Conservation (phyloP, 1,140 invertebrate species). For the Macrobrachium rosenbergii region DNA sequence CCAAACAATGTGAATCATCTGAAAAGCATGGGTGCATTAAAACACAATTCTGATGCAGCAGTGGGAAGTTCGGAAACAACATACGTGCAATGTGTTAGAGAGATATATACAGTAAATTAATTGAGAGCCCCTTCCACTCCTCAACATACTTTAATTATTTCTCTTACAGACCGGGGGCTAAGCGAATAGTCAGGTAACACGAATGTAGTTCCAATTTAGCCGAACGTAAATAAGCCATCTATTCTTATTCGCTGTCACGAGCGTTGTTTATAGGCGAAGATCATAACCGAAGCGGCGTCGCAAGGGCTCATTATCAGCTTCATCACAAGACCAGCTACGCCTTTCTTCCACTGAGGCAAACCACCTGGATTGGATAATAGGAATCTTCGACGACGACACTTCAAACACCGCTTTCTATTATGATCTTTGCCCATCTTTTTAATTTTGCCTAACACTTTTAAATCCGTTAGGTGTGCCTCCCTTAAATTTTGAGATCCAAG, state of each 20-base stretch:
- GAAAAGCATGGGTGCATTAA: no score
- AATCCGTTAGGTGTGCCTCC: no score
- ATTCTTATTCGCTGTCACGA: not conserved
- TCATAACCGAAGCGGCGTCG: not conserved
- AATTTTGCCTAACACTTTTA: no score
- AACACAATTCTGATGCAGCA: no score
- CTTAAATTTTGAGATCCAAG: no score
- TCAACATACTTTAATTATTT: conserved; percentile 21
- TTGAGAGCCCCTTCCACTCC: not conserved
- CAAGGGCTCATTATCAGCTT: not conserved
- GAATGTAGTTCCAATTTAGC: not conserved
- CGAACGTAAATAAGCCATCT: conserved; percentile 16
- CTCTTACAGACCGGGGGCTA: conserved; percentile 12
- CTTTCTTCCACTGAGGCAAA: not conserved
- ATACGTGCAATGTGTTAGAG: not conserved
- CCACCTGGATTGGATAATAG: no score
- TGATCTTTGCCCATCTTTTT: no score
- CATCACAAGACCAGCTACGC: not conserved
- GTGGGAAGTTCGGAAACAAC: not conserved
- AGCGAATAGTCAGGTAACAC: conserved; percentile 9
- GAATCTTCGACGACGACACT: no score
- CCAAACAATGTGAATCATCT: not conserved
- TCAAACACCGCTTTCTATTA: no score
- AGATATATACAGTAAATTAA: not conserved
- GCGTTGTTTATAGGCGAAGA: not conserved